Conservation (phyloP, 1,140 invertebrate species). For the Nasonia giraulti region DNA sequence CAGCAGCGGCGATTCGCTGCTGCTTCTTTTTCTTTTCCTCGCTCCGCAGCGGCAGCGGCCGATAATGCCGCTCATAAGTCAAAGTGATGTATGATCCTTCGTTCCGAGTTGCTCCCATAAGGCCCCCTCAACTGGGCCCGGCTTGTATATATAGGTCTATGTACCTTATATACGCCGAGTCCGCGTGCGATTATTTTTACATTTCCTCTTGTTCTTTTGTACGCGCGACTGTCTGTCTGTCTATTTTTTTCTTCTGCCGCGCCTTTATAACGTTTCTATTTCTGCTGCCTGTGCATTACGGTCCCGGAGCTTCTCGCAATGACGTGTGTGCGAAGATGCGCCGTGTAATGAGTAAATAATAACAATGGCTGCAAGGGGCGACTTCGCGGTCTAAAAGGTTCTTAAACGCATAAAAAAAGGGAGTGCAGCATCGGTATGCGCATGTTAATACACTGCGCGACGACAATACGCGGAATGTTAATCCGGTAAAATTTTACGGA, state of each 20-base stretch:
- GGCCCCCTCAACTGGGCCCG: slow-evolving; percentile 50
- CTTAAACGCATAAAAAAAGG: background rate
- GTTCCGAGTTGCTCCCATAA: slow-evolving; percentile 56
- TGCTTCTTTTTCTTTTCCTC: background rate
- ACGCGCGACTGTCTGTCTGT: background rate
- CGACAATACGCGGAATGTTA: no score
- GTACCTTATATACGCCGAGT: background rate
- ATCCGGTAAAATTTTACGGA: no score
- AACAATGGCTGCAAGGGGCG: background rate
- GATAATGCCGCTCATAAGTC: slow-evolving; percentile 66
- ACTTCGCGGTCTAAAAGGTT: background rate
- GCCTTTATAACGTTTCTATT: background rate
- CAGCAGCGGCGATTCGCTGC: background rate
- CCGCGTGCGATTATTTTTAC: slow-evolving; percentile 26
- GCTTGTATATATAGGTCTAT: slow-evolving; percentile 4
- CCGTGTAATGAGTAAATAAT: background rate
- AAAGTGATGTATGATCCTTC: slow-evolving; percentile 64
- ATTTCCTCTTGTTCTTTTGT: slow-evolving; percentile 17
- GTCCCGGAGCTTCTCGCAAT: no score
- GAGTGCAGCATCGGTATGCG: background rate
- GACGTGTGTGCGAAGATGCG: background rate
- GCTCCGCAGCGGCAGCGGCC: slow-evolving; percentile 29
- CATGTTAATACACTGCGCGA: background rate
- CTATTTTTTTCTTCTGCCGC: background rate
- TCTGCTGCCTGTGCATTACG: no score